Evolutionary conservation across 2,113 vertebrate genomes (phyloP).

Genomic region (Syngnathoides biaculeatus): DNA sequence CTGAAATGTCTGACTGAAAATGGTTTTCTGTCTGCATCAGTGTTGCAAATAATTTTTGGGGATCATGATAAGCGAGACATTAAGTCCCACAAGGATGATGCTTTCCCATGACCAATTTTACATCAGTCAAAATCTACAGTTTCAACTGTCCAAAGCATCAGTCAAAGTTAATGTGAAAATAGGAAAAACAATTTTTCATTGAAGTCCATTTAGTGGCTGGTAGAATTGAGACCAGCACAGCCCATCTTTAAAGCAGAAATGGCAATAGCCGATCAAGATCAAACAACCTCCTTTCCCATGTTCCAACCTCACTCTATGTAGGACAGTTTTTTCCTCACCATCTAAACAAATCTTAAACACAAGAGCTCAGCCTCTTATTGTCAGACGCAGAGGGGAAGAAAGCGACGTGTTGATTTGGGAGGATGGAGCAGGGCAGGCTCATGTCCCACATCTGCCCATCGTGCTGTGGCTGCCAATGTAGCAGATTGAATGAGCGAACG

Average conservation of each 20-base stretch:
- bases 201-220: conserved; percentile 30
- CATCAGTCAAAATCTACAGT: too few relatives aligned
- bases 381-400: conserved; percentile 45
- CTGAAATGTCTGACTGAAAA: too few relatives aligned
- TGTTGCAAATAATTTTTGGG: too few relatives aligned
- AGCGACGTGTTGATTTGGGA: conserved; percentile 68
- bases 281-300: conserved; percentile 48
- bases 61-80: too few relatives aligned
- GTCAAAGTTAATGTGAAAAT: not conserved
- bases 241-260: conserved; percentile 43
- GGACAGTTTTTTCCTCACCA: conserved; percentile 45
- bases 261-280: conserved; percentile 55
- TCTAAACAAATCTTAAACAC: conserved; percentile 61
- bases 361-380: conserved; percentile 54
- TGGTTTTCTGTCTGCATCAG: too few relatives aligned
- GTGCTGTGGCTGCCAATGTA: conserved; percentile 36
- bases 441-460: conserved; percentile 68
- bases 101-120: too few relatives aligned
- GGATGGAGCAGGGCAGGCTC: conserved; percentile 64
- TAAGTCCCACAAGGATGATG: too few relatives aligned
- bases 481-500: conserved; percentile 58
- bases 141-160: not conserved
- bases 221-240: conserved; percentile 34
- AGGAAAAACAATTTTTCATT: conserved; percentile 34
- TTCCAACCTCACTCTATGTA: conserved; percentile 38